Conservation (phyloP, 2,113 vertebrate species). For the Athene cunicularia region DNA sequence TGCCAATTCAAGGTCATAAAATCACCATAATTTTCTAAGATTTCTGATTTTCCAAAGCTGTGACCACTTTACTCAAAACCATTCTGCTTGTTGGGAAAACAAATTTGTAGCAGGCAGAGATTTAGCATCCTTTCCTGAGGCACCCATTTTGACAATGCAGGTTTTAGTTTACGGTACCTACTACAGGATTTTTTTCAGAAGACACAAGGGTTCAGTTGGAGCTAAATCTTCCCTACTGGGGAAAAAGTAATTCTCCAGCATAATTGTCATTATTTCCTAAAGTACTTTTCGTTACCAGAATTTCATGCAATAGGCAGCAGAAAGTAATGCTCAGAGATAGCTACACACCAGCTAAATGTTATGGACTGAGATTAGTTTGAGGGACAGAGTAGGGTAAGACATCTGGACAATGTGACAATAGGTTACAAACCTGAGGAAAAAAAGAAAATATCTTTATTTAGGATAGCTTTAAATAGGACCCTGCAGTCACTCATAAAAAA, state of each 20-base stretch:
- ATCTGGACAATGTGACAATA: not conserved
- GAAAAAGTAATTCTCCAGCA: not conserved
- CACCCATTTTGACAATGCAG: accelerated
- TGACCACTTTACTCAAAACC: not conserved
- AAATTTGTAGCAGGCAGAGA: not conserved
- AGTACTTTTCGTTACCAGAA: not conserved
- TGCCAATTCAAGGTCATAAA: not conserved
- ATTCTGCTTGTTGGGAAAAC: not conserved
- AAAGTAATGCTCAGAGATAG: not conserved
- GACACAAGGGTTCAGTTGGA: not conserved
- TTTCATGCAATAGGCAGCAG: not conserved
- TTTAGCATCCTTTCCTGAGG: not conserved
- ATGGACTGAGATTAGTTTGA: not conserved
- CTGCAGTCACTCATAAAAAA: not conserved
- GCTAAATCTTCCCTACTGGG: not conserved
- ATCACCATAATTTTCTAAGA: not conserved
- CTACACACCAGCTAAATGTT: not conserved
- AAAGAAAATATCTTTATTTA: not conserved
- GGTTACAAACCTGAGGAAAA: not conserved
- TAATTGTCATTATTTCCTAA: not conserved
- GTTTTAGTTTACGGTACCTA: not conserved
- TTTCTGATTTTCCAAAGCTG: not conserved
- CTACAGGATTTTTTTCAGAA: not conserved
- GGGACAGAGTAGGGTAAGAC: not conserved
- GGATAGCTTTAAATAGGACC: not conserved